Evolutionary conservation across 2,797 vertebrate genomes (phyloP).

Genomic region (Melanotaenia boesemani): DNA sequence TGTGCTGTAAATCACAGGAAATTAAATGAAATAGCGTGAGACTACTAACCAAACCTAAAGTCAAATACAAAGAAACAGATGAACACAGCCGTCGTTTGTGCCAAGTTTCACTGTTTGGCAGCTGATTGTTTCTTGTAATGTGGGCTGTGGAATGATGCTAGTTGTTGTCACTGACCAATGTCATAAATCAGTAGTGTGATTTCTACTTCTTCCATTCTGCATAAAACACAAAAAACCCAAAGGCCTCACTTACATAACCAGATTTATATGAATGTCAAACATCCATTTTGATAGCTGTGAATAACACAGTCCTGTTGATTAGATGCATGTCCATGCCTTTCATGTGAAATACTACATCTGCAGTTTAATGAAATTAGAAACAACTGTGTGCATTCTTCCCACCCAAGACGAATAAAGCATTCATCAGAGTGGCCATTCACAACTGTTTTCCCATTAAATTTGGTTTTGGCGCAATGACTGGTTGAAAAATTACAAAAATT

Average conservation of each 20-base stretch:
- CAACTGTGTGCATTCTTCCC: conserved; percentile 65
- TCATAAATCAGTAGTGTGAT: conserved; percentile 21
- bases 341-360: conserved; percentile 48
- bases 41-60: conserved; percentile 23
- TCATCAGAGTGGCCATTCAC: conserved; percentile 52
- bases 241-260: conserved; percentile 7
- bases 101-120: conserved; percentile 7
- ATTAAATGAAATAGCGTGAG: conserved; percentile 29
- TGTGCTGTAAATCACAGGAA: conserved; percentile 18
- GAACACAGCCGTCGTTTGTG: not conserved
- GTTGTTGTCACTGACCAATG: not conserved
- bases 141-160: not conserved
- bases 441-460: conserved; percentile 61
- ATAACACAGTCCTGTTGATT: conserved; percentile 20
- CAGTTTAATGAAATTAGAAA: conserved; percentile 64
- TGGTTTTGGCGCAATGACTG: conserved; percentile 36
- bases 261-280: conserved; percentile 26
- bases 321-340: conserved; percentile 39
- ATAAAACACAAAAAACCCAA: conserved; percentile 23
- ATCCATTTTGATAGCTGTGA: conserved; percentile 21
- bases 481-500: conserved; percentile 59
- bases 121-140: conserved; percentile 7
- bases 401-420: conserved; percentile 62
- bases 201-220: conserved; percentile 1
- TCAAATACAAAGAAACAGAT: conserved; percentile 8